These are phyloP conservation scores for Thamnaconus septentrionalis DNA, from an alignment of 2,113 vertebrate genomes.

Conservation along the genomic window DNA sequence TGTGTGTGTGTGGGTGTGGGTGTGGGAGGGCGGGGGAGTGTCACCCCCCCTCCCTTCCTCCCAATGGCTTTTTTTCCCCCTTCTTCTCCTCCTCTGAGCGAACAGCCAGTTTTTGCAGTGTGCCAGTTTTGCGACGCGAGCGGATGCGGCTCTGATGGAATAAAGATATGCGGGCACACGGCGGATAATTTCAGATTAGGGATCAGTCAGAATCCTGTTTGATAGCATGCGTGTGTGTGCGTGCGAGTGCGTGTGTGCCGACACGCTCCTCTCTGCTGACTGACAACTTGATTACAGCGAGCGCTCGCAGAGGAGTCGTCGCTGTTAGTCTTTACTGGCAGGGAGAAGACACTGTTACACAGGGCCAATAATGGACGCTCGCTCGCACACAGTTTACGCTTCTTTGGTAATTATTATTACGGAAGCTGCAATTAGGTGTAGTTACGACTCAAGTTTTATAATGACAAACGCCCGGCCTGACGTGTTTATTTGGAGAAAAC, in stretches of 20 bases:
- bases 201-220: constrained; percentile 53
- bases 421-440: neutral
- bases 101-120: too few relatives aligned
- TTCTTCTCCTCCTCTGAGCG: too few relatives aligned
- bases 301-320: constrained; percentile 17
- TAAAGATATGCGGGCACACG: constrained; percentile 43
- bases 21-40: too few relatives aligned
- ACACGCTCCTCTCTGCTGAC: constrained; percentile 56
- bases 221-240: constrained; percentile 48
- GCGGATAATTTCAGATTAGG: constrained; percentile 50
- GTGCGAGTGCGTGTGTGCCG: constrained; percentile 21
- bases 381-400: constrained; percentile 15
- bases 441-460: constrained; percentile 1
- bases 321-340: constrained; percentile 12
- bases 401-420: constrained; percentile 26
- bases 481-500: too few relatives aligned
- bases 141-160: constrained; percentile 38
- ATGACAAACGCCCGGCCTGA: too few relatives aligned
- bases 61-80: too few relatives aligned
- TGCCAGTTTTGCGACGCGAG: constrained; percentile 11
- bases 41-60: too few relatives aligned
- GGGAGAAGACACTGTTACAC: constrained; percentile 25
- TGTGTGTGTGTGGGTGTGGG: too few relatives aligned
- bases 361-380: constrained; percentile 20
- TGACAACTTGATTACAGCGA: constrained; percentile 58